Evolutionary conservation across 2,113 vertebrate genomes (phyloP).

Genomic region (Trogon melanurus): DNA sequence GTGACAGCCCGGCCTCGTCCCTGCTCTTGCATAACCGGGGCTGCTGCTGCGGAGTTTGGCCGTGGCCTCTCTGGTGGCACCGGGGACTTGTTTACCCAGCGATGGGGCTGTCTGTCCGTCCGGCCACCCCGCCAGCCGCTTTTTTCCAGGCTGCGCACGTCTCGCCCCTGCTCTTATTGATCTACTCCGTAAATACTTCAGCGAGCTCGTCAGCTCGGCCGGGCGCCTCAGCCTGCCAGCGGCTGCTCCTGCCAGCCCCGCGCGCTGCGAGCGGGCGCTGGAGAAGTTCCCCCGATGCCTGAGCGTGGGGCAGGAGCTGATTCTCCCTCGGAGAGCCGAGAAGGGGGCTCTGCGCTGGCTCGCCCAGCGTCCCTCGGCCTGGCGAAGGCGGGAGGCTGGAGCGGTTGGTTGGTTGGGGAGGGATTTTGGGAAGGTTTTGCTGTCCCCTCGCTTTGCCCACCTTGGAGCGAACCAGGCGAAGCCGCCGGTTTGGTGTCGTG

Average conservation of each 20-base stretch:
- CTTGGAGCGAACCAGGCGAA: not conserved
- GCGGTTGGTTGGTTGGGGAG: rapidly evolving
- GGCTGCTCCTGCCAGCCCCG: constrained; percentile 17
- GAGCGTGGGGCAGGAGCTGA: not conserved
- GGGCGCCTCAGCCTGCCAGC: not conserved
- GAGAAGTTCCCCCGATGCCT: not conserved
- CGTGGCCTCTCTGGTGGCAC: not conserved
- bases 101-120: not conserved
- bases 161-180: constrained; percentile 13
- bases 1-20: not conserved
- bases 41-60: not conserved
- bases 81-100: not conserved
- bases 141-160: constrained; percentile 30
- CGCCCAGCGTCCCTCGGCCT: not conserved
- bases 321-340: not conserved
- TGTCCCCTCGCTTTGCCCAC: not conserved
- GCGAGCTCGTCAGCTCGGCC: constrained; percentile 31
- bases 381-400: not conserved
- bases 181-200: not conserved
- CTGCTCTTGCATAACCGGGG: constrained; percentile 11
- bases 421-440: not conserved
- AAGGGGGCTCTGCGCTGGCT: not conserved
- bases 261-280: not conserved
- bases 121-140: not conserved
- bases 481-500: not conserved